A percentile compares a stretch with the other conserved stretches of the same genome.
Evolutionary conservation across 2,888 invertebrate genomes (phyloP).

Genomic region (Drosophila mulleri): DNA sequence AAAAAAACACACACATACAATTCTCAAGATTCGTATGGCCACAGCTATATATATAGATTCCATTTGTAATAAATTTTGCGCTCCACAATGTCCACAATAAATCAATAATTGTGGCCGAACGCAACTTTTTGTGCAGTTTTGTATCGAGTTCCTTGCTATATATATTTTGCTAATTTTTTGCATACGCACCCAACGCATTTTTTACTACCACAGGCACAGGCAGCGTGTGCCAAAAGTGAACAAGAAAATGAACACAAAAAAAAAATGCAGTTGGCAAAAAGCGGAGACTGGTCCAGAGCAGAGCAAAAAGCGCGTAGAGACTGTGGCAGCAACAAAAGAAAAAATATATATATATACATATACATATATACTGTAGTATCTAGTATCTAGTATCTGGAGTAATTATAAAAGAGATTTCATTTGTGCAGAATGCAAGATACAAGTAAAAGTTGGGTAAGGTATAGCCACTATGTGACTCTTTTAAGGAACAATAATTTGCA

Average conservation of each 20-base stretch:
- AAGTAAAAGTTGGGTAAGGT: no score
- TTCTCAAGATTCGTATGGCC: constrained; percentile 6
- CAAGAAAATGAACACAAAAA: constrained; percentile 13
- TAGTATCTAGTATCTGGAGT: no score
- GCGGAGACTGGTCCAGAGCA: constrained; percentile 2
- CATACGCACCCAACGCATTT: constrained; percentile 70
- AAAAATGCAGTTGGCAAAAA: constrained; percentile 14
- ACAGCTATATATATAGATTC: constrained; percentile 40
- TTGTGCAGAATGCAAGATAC: no score
- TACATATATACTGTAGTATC: no score
- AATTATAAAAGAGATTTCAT: no score
- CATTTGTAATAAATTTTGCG: constrained; percentile 78
- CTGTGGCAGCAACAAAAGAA: constrained; percentile 18
- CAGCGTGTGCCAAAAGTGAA: constrained; percentile 70
- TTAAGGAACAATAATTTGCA: no score
- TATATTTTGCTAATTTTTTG: constrained; percentile 41
- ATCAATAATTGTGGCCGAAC: constrained; percentile 72
- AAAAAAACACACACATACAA: constrained; percentile 37
- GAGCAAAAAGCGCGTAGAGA: constrained; percentile 33
- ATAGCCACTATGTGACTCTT: no score
- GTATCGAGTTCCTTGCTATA: constrained; percentile 1
- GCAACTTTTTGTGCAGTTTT: constrained; percentile 61
- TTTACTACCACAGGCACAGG: constrained; percentile 26
- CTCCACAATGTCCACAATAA: constrained; percentile 54
- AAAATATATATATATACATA: no score